Percentiles rank a stretch among this genome's conserved stretches.
Evolutionary conservation across 1,140 invertebrate genomes (phyloP).

Genomic region (Neoseiulus cucumeris): DNA sequence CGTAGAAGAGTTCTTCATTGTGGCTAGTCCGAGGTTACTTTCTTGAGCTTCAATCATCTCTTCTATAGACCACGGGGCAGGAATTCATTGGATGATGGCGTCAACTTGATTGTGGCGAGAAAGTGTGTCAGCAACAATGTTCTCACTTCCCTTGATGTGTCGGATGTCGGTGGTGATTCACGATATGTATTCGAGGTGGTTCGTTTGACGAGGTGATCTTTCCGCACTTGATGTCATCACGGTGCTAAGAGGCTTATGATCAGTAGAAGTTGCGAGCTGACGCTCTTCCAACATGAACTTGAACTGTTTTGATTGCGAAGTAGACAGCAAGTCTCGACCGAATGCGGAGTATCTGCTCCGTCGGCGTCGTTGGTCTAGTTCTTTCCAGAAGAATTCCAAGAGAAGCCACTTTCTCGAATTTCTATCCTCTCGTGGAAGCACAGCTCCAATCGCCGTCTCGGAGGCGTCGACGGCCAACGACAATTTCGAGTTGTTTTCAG

Average conservation of each 20-base stretch:
- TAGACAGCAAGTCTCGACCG: not conserved
- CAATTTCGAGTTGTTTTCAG: conserved; percentile 11
- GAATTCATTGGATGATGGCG: no score
- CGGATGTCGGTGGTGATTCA: conserved; percentile 26
- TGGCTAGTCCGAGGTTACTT: no score
- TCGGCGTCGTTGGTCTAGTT: conserved; percentile 14
- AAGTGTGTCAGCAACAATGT: conserved; percentile 17
- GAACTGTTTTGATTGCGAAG: conserved; percentile 17
- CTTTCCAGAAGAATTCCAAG: conserved; percentile 14
- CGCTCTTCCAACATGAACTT: conserved; percentile 22
- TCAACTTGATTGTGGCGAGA: not conserved
- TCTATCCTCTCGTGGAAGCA: no score
- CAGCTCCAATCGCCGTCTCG: conserved; percentile 14
- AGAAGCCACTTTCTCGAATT: not conserved
- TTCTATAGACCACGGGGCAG: no score
- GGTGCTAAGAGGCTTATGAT: conserved; percentile 23
- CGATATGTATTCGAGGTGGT: conserved; percentile 26
- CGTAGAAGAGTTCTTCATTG: no score
- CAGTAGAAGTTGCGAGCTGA: conserved; percentile 20
- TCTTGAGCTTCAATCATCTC: no score
- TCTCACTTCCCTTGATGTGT: conserved; percentile 25
- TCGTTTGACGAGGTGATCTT: conserved; percentile 18
- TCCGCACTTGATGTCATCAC: conserved; percentile 18
- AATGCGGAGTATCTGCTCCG: conserved; percentile 18
- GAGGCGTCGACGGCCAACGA: conserved; percentile 18